Conservation (phyloP, 2,888 invertebrate species). For the Lingula anatina region DNA sequence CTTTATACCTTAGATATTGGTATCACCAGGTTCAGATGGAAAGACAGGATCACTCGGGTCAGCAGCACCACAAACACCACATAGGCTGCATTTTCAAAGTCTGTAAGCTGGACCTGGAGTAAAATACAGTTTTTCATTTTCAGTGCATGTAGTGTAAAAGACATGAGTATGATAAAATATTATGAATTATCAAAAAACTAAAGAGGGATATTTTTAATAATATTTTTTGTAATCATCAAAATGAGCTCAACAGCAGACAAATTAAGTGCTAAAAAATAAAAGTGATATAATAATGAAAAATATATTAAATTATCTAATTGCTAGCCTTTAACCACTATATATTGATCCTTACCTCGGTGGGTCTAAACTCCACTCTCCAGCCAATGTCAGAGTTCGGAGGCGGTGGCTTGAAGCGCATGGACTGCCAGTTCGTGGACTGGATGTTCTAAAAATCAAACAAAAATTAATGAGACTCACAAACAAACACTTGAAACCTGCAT, state of each 20-base stretch:
- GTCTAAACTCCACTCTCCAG: conserved; percentile 99
- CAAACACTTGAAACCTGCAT: not conserved
- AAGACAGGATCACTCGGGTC: conserved; percentile 93
- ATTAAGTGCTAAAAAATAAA: too few relatives aligned
- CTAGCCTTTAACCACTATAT: too few relatives aligned
- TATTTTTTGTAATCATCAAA: too few relatives aligned
- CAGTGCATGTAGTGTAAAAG: not conserved
- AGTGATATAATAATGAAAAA: too few relatives aligned
- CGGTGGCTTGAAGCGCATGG: conserved; percentile 95
- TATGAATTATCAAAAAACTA: not conserved
- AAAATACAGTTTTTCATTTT: not conserved
- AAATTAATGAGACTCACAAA: not conserved
- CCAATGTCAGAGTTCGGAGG: conserved; percentile 88
- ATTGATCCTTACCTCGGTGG: conserved; percentile 67
- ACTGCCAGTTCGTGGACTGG: conserved; percentile 99
- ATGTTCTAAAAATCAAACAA: conserved; percentile 68
- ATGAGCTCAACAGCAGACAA: too few relatives aligned
- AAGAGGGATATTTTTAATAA: too few relatives aligned
- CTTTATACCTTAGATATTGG: conserved; percentile 93
- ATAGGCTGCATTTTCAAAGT: conserved; percentile 99
- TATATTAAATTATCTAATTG: too few relatives aligned
- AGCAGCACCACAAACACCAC: conserved; percentile 96
- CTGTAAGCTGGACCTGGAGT: conserved; percentile 80
- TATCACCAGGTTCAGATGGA: conserved; percentile 90
- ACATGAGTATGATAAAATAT: not conserved